A percentile compares a stretch with the other conserved stretches of the same genome.
Conservation (phyloP, 2,888 invertebrate genomes). For the Zelleria hepariella region DNA sequence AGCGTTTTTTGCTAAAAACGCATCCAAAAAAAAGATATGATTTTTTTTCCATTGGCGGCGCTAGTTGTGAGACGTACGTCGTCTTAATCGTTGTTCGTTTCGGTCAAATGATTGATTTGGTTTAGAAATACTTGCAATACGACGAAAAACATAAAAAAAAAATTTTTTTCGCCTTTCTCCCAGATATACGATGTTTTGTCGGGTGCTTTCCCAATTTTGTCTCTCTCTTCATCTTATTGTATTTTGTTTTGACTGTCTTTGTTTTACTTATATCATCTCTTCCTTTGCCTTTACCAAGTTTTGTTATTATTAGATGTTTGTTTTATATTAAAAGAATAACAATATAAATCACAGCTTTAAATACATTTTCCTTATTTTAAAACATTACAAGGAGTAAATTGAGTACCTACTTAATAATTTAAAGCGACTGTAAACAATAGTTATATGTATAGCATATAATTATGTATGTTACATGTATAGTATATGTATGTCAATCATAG, state of each 20-base stretch:
- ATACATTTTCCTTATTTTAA: conserved; percentile 51
- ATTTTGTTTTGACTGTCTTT: conserved; percentile 1
- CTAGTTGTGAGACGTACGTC: too few species aligned
- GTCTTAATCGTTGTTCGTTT: too few species aligned
- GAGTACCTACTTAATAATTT: conserved; percentile 27
- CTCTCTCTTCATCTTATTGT: conserved; percentile 1
- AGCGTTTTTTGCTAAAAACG: too few species aligned
- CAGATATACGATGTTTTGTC: background rate
- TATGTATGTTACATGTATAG: background rate
- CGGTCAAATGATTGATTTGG: too few species aligned
- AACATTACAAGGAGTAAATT: conserved; percentile 71
- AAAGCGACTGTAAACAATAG: background rate
- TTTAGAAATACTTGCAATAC: too few species aligned
- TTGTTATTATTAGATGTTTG: conserved; percentile 20
- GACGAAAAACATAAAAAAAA: background rate
- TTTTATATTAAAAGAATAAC: conserved; percentile 23
- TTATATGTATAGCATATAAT: background rate
- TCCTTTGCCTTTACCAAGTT: conserved; percentile 17
- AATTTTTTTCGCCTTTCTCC: background rate
- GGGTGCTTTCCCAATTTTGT: background rate
- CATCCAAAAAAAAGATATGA: too few species aligned
- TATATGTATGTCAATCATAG: too few species aligned
- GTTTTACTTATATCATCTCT: background rate
- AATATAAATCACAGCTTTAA: conserved; percentile 21
- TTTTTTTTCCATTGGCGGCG: too few species aligned